These are phyloP conservation scores for Nyctibius bracteatus DNA, from an alignment of 2,113 vertebrate genomes.

Conservation along the genomic window DNA sequence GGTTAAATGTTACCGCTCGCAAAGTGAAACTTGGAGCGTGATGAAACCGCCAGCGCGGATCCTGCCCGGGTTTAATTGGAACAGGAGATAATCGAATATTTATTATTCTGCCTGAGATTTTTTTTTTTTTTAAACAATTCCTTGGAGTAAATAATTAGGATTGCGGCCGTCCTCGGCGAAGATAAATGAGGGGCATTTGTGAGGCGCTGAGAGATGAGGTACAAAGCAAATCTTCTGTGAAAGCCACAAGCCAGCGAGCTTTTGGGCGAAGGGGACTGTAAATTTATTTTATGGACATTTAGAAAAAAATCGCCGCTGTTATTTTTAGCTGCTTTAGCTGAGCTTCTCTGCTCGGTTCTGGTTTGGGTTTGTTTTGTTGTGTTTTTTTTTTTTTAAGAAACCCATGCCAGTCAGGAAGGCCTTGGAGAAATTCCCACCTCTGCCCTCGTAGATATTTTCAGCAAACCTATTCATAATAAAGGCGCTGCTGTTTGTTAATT, in stretches of 20 bases:
- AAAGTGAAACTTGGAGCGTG: slow-evolving; percentile 30
- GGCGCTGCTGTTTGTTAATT: slow-evolving; percentile 38
- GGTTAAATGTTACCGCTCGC: not conserved
- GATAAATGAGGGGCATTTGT: slow-evolving; percentile 92
- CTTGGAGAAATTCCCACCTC: slow-evolving; percentile 41
- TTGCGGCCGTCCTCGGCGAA: slow-evolving; percentile 84
- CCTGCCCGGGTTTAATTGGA: slow-evolving; percentile 50
- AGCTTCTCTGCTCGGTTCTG: not conserved
- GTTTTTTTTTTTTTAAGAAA: not conserved
- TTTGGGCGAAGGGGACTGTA: not conserved
- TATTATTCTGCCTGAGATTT: slow-evolving; percentile 78
- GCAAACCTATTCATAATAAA: slow-evolving; percentile 2
- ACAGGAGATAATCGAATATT: slow-evolving; percentile 85
- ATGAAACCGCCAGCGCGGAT: not conserved
- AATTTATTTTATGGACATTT: slow-evolving; percentile 49
- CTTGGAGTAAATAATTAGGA: slow-evolving; percentile 91
- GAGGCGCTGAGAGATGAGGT: slow-evolving; percentile 83
- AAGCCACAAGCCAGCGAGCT: slow-evolving; percentile 11
- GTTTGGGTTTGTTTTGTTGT: not conserved
- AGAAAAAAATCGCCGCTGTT: not conserved
- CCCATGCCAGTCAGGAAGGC: slow-evolving; percentile 20
- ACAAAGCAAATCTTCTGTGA: slow-evolving; percentile 66
- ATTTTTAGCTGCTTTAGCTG: slow-evolving; percentile 5
- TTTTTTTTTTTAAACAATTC: slow-evolving; percentile 58
- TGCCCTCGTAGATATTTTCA: slow-evolving; percentile 9